A percentile compares a stretch with the other conserved stretches of the same genome.
Evolutionary conservation across 1,140 invertebrate species (phyloP).

Genomic region (Tetragonula clypearis): DNA sequence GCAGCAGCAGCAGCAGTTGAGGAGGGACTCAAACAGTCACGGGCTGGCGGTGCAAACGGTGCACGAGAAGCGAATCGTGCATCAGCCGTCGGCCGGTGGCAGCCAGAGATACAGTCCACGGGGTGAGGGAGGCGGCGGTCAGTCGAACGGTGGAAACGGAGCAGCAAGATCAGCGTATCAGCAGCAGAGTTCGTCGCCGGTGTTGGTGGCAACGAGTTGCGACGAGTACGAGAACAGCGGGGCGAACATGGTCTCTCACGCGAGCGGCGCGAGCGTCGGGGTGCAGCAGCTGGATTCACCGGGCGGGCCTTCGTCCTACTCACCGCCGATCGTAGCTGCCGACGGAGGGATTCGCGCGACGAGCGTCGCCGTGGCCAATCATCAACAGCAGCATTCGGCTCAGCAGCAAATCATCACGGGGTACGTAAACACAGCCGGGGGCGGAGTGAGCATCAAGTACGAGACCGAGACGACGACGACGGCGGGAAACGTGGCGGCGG

Average conservation of each 20-base stretch:
- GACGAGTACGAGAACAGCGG: slow-evolving; percentile 72
- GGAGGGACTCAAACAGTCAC: slow-evolving; percentile 64
- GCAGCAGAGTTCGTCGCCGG: slow-evolving; percentile 75
- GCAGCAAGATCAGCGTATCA: slow-evolving; percentile 62
- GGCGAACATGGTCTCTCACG: slow-evolving; percentile 61
- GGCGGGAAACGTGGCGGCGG: slow-evolving; percentile 39
- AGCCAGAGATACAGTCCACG: slow-evolving; percentile 74
- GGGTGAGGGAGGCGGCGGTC: slow-evolving; percentile 55
- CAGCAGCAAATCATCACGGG: slow-evolving; percentile 46
- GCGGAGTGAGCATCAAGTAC: slow-evolving; percentile 42
- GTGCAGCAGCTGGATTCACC: slow-evolving; percentile 70
- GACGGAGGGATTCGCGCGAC: slow-evolving; percentile 57
- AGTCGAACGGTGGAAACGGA: slow-evolving; percentile 29
- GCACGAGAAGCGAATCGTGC: slow-evolving; percentile 63
- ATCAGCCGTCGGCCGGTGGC: slow-evolving; percentile 44
- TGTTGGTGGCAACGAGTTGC: slow-evolving; percentile 2
- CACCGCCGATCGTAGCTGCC: slow-evolving; percentile 69
- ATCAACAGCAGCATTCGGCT: slow-evolving; percentile 2
- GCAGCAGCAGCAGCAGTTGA: slow-evolving; percentile 67
- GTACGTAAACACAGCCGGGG: slow-evolving; percentile 38
- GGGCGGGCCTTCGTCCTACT: slow-evolving; percentile 62
- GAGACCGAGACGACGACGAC: slow-evolving; percentile 28
- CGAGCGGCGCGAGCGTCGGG: not conserved
- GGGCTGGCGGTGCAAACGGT: slow-evolving; percentile 66
- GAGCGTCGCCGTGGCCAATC: not conserved